Base-by-base conservation (phyloP, 1,140 invertebrate species). In the Linepithema humile region DNA sequence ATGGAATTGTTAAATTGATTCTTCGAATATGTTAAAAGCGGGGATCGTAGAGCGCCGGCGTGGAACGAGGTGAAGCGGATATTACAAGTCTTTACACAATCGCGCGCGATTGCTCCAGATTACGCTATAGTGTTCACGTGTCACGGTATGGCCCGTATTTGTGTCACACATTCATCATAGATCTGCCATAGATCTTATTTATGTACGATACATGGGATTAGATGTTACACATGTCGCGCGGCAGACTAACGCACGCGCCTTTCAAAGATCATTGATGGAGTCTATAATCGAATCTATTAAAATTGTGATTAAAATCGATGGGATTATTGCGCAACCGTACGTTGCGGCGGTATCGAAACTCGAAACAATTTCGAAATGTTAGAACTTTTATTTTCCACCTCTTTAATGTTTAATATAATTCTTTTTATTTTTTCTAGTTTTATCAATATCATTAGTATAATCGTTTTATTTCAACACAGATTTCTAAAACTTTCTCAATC, bases 1-100 rank as follows among this genome's bases (percentile, higher is more conserved):
- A 83, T 73, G 84, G 48, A 73, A 83, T 83, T 29, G 78, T 85
- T 83, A 83, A 74, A 74, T 57, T 64, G 59, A 60, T 64, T 62
- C 35, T 53, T 32, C 26, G 60, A 35, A 83, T 74, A 15, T 29
- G 5, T 55, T 50, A 45, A 10, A 74, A 72, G 45, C 43, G 23
- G 15, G 43, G 60, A 32, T 57, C 29, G 32, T 67, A 35, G 48
- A 43, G 5, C 26, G 3, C 1, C 26, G n/a, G 15, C 26, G 23
- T n/a, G 10, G 5, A 53, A 72, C 43, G 48, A 38, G 67, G 29
- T 17, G 48, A 59, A 20, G 26, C 80, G 75, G 62, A 80, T 43
- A 20, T 80, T 70, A 78, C 62, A 40, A 65, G 55, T 40, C 5
- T 53, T 26, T 69, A n/a, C 38, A 78, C 62, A 78, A 78, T 78